These are phyloP conservation scores for Plestiodon gilberti DNA, from an alignment of 2,113 vertebrate species.

Conservation along the genomic window DNA sequence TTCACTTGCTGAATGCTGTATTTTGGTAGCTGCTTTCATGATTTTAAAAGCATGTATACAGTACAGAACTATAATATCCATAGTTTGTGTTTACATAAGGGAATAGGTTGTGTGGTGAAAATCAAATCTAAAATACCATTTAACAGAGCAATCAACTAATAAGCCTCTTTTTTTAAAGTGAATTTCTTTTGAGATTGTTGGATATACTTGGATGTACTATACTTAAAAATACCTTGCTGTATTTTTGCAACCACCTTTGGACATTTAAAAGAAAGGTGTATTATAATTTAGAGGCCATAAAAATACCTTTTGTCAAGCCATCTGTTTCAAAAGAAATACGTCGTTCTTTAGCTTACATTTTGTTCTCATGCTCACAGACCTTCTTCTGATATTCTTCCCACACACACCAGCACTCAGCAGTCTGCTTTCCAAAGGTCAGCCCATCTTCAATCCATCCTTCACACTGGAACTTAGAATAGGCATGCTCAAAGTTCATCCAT, in stretches of 20 bases:
- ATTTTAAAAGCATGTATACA: not conserved
- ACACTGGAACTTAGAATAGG: not conserved
- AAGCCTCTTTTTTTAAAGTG: not conserved
- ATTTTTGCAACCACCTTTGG: not conserved
- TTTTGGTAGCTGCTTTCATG: not conserved
- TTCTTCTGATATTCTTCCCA: no score
- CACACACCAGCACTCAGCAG: no score
- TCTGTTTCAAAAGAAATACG: not conserved
- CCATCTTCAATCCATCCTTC: not conserved
- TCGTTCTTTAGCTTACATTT: no score
- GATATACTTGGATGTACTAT: not conserved
- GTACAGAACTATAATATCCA: not conserved
- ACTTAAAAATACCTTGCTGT: not conserved
- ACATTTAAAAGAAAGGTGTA: not conserved
- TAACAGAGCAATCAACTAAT: not conserved
- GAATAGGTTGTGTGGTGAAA: not conserved
- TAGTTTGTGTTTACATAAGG: not conserved
- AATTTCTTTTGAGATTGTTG: not conserved
- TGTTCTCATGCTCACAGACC: no score
- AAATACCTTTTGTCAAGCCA: not conserved
- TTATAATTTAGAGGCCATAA: not conserved
- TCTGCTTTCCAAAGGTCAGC: not conserved
- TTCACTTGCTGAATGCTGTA: not conserved
- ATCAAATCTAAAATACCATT: not conserved
- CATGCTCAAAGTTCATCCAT: not conserved